Evolutionary conservation across 2,888 invertebrate species (phyloP).

Genomic region (Habrosyne pyritoides): DNA sequence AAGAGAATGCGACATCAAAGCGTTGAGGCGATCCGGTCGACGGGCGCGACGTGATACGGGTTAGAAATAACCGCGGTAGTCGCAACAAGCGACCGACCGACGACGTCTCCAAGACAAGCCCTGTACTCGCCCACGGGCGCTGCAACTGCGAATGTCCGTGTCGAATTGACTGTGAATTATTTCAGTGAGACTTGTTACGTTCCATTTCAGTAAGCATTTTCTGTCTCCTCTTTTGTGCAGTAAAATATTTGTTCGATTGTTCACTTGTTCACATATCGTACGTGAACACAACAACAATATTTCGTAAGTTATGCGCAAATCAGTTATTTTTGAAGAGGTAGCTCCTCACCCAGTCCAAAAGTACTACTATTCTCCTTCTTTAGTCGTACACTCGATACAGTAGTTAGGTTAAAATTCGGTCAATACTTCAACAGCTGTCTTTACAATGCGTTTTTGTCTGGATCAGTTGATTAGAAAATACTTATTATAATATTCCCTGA

Average conservation of each 20-base stretch:
- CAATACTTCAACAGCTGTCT: no score
- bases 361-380: no score
- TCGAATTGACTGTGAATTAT: conserved; percentile 77
- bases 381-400: no score
- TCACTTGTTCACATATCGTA: conserved; percentile 53
- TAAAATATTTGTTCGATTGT: conserved; percentile 60
- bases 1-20: conserved; percentile 81
- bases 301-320: conserved; percentile 13
- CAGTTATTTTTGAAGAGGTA: not conserved
- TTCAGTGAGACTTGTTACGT: conserved; percentile 65
- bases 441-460: no score
- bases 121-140: conserved; percentile 59
- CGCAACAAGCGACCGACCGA: conserved; percentile 50
- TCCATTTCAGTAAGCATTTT: conserved; percentile 65
- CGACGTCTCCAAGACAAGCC: conserved; percentile 60
- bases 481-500: conserved; percentile 20
- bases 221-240: conserved; percentile 62
- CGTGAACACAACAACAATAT: not conserved
- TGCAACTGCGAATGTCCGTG: conserved; percentile 59
- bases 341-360: not conserved
- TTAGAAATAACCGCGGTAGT: conserved; percentile 71
- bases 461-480: no score
- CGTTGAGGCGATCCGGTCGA: conserved; percentile 68
- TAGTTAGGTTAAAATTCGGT: no score
- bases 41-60: conserved; percentile 71